These are phyloP conservation scores for Tetranychus truncatus DNA, from an alignment of 2,888 invertebrate genomes.

Conservation along the genomic window DNA sequence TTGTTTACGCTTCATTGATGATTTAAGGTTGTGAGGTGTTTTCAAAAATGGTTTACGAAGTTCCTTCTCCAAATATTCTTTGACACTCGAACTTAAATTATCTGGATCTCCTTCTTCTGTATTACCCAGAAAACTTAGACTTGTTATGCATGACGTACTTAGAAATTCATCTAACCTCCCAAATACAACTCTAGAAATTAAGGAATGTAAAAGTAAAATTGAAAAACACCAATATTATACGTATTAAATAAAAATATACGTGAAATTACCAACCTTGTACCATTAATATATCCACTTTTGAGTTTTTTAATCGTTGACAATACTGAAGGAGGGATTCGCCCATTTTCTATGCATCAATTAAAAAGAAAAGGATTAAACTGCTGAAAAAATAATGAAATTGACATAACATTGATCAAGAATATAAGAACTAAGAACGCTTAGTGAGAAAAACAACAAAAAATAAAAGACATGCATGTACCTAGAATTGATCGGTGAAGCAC, in stretches of 20 bases:
- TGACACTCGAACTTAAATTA: conserved; percentile 54
- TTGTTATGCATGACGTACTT: conserved; percentile 90
- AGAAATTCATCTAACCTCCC: conserved; percentile 87
- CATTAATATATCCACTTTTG: conserved; percentile 93
- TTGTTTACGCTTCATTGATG: conserved; percentile 25
- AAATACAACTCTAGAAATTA: conserved; percentile 51
- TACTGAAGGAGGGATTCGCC: conserved; percentile 77
- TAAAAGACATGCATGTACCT: conserved; percentile 7
- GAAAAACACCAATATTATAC: conserved; percentile 15
- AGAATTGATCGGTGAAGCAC: background rate
- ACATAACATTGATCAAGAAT: background rate
- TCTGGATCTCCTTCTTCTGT: conserved; percentile 76
- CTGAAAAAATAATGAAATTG: background rate
- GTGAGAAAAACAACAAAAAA: conserved; percentile 4
- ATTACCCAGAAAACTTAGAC: conserved; percentile 81
- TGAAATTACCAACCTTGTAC: conserved; percentile 43
- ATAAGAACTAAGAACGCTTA: background rate
- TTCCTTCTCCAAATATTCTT: conserved; percentile 68
- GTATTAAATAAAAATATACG: conserved; percentile 31
- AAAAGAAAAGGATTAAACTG: background rate
- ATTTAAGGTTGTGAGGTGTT: conserved; percentile 18
- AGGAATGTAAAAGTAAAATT: conserved; percentile 26
- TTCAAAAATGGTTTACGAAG: conserved; percentile 49
- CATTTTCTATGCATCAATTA: conserved; percentile 48
- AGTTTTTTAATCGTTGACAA: conserved; percentile 93